Percentiles rank a stretch among this genome's conserved stretches.
Conservation (phyloP, 2,797 vertebrate species). For the Bovichtus variegatus region DNA sequence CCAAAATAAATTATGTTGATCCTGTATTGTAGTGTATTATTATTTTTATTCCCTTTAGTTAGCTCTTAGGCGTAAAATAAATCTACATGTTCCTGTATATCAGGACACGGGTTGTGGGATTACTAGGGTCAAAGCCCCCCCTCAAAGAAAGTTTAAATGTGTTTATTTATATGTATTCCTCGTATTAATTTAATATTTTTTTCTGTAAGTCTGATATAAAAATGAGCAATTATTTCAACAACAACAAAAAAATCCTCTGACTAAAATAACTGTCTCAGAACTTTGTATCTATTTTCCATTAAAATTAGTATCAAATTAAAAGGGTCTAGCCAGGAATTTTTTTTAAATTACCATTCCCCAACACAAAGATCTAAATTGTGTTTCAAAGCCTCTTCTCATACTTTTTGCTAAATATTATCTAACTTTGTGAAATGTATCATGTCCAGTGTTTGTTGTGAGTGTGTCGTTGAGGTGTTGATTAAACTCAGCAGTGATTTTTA, state of each 20-base stretch:
- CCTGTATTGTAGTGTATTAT: background rate
- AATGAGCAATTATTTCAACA: background rate
- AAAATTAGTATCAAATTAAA: background rate
- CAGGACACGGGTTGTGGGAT: background rate
- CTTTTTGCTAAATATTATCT: background rate
- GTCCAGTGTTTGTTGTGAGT: background rate
- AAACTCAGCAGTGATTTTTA: background rate
- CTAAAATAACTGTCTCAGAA: background rate
- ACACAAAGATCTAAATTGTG: background rate
- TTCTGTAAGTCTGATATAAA: background rate
- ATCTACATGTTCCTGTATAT: background rate
- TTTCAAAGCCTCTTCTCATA: background rate
- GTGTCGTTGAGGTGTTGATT: background rate
- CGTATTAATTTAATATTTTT: background rate
- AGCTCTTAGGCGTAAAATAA: too few species aligned
- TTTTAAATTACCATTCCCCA: background rate
- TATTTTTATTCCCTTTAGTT: background rate
- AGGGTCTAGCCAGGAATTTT: background rate
- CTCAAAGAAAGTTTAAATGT: background rate
- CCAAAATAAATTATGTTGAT: background rate
- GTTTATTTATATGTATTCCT: background rate
- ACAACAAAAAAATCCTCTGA: fast-evolving
- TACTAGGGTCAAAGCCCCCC: background rate
- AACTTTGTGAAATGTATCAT: background rate
- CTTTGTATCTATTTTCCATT: background rate